These are phyloP conservation scores for Mellilla xanthometata DNA, from an alignment of 2,888 invertebrate species.

Conservation along the genomic window DNA sequence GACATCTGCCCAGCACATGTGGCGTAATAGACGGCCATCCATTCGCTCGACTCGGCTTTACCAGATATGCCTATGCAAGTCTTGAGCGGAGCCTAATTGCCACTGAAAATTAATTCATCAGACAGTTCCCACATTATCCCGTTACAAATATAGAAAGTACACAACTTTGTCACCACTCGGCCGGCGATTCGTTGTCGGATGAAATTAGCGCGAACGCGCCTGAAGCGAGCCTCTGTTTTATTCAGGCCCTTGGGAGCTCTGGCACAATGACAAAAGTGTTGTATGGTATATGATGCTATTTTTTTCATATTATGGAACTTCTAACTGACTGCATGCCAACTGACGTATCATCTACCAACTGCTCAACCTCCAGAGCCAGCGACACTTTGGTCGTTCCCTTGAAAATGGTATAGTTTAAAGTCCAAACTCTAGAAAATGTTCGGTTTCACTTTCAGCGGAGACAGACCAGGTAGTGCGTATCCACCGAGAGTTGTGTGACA, in stretches of 20 bases:
- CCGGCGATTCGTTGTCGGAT: constrained; percentile 55
- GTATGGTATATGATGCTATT: constrained; percentile 61
- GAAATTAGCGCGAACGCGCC: constrained; percentile 65
- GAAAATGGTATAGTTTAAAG: constrained; percentile 31
- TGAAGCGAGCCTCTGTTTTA: constrained; percentile 68
- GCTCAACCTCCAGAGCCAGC: constrained; percentile 31
- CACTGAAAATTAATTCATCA: constrained; percentile 22
- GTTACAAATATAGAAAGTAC: constrained; percentile 24
- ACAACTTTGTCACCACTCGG: constrained; percentile 51
- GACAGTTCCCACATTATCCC: constrained; percentile 20
- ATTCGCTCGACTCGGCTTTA: constrained; percentile 40
- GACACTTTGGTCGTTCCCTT: constrained; percentile 50
- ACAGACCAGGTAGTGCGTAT: too few relatives aligned
- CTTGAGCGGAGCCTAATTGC: constrained; percentile 14
- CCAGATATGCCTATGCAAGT: constrained; percentile 25
- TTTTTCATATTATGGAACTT: constrained; percentile 71
- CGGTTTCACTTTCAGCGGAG: constrained; percentile 25
- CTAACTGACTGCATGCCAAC: constrained; percentile 57
- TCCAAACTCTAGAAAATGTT: constrained; percentile 47
- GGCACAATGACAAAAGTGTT: constrained; percentile 70
- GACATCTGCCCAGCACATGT: constrained; percentile 58
- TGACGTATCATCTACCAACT: constrained; percentile 43
- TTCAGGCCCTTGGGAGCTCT: constrained; percentile 67
- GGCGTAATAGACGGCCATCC: constrained; percentile 41
- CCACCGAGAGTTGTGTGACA: background rate